Base-by-base conservation (phyloP, 1,140 invertebrate species). In the Drosophila teissieri region DNA sequence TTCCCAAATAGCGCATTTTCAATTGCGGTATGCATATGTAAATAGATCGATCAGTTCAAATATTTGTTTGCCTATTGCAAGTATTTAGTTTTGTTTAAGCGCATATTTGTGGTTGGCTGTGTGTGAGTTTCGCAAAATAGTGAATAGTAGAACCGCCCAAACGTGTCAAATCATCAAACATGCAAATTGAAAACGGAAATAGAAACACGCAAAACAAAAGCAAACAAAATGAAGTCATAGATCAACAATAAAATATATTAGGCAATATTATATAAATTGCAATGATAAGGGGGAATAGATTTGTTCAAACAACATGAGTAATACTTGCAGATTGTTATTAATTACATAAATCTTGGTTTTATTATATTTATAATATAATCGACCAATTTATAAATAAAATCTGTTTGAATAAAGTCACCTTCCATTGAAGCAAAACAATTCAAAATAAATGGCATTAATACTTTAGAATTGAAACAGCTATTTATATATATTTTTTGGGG, bases 101-200 rank as follows among this genome's bases (percentile, higher is more conserved):
- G 36, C 36, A 22, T 39, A 61, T 31, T 39, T 40, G 31, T 40
- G 31, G 52, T 45, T 55, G 19, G 19, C 27, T 40, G 15, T 64
- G 24, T 45, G 54, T 42, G 42, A 42, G 31, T 62, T 73, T 62
- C 51, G 54, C 63, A 17, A 65, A 79, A 57, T 73, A 63, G 36
- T 65, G 22, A 73, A 68, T 61, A 57, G 40, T 19, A 1, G 7
- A 62, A 78, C 57, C 56, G n/a, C 39, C 61, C 22, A 61, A 88
- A 89, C 84, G 73, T 84, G 84, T 89, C 80, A 80, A 84, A 84
- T 81, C 45, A 63, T 68, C 61, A 49, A 58, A 49, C 17, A 73
- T 17, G 67, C 51, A 60, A 54, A 76, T 42, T 44, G 53, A 67
- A 65, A 65, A 53, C 46, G 40, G 65, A 70, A 80, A 73, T 61